Percentiles rank a stretch among this genome's conserved stretches.
phyloP scores from a whole-genome alignment of 2,113 vertebrate genomes.

The Maccullochella peelii region DNA sequence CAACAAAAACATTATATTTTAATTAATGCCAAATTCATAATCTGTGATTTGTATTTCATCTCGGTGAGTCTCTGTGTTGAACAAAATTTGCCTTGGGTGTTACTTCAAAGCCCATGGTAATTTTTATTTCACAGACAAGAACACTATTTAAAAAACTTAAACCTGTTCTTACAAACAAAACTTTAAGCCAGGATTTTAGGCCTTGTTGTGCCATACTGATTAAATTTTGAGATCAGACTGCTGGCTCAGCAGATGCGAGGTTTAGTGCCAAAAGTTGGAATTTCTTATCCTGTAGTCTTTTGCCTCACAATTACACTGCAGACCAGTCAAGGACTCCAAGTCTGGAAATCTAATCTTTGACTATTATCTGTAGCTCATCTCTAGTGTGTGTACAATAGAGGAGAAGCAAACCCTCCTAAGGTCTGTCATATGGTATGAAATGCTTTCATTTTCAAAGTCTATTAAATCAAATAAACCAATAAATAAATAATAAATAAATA shows the following conservation, averaged over 20 bases:
- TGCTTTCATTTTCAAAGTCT: conserved; percentile 72
- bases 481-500: conserved; percentile 81
- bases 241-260: conserved; percentile 65
- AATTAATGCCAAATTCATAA: conserved; percentile 3
- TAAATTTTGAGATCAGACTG: conserved; percentile 69
- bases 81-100: conserved; percentile 1
- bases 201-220: conserved; percentile 65
- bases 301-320: conserved; percentile 55
- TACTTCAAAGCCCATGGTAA: background rate
- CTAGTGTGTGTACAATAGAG: conserved; percentile 47
- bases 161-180: conserved; percentile 48
- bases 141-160: conserved; percentile 22
- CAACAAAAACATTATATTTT: background rate
- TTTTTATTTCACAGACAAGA: background rate
- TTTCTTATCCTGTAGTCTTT: conserved; percentile 68
- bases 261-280: conserved; percentile 65
- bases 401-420: conserved; percentile 53
- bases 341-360: conserved; percentile 56
- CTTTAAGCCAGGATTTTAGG: conserved; percentile 63
- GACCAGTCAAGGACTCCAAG: conserved; percentile 34
- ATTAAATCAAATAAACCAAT: conserved; percentile 75
- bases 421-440: conserved; percentile 59
- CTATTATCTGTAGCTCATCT: conserved; percentile 64
- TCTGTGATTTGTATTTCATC: conserved; percentile 1
- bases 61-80: conserved; percentile 1